Evolutionary conservation across 2,113 vertebrate genomes (phyloP), one percentile per base, ranked within the genome.

Genomic region (Chaetorhynchus papuensis): DNA sequence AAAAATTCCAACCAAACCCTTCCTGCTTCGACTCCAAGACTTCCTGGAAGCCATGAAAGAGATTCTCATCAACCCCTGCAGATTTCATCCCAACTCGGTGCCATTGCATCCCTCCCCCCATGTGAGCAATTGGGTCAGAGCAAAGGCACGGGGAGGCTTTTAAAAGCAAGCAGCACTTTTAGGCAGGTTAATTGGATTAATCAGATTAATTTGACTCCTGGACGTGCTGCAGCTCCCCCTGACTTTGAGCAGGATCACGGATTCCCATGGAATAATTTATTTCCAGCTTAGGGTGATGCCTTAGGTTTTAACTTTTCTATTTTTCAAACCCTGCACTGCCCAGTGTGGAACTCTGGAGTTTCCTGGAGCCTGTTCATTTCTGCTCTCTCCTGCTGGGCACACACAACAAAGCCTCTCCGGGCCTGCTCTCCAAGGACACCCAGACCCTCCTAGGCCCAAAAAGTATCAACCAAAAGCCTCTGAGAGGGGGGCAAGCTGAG

Each of bases 41-140:
- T 41, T 59, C 19, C 47, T 74, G 33, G n/a, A 28, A 70, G 39
- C 17, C 16, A 20, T 4, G 13, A 0, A 13, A 22, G 39, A 56
- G 19, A 11, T 31, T 10, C 4, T 18, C 3, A 12, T 2, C 35
- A 39, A 80, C 72, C 18, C 9, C 33, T 30, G 18, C 5, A 35
- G 13, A 68, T 60, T 11, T 42, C 39, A 6, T 0, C 3, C 1
- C 15, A 8, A 10, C 6, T 0, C 11, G 31, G 37, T 2, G 2
- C 33, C 28, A 35, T 1, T 0, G 0, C 53, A 61, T 1, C 0
- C 24, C 37, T 52, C 31, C 15, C 23, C 5, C 11, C 0, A 0
- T 1, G 21, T 1, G 28, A 42, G 44, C 6, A 21, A 59, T 0
- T 1, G 3, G 31, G 31, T 7, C 4, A 27, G 15, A 52, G 14